Evolutionary conservation across 1,140 invertebrate species (phyloP).

Genomic region (Drosophila busckii): DNA sequence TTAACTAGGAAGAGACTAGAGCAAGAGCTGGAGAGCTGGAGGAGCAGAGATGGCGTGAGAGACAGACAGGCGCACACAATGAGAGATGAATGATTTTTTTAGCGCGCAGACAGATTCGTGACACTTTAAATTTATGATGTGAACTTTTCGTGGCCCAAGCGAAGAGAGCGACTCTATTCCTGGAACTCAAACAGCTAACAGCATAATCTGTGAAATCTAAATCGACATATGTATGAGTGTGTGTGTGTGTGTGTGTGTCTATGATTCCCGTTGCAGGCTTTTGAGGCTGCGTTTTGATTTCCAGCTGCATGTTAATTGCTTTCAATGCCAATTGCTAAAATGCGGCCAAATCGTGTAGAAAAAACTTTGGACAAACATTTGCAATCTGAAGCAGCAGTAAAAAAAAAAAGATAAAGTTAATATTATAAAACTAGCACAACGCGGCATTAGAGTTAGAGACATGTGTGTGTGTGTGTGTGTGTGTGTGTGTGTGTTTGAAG

Average conservation of each 20-base stretch:
- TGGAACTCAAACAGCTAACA: conserved; percentile 63
- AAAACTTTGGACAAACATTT: conserved; percentile 76
- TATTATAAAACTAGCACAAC: conserved; percentile 38
- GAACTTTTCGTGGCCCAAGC: conserved; percentile 61
- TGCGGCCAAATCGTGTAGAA: conserved; percentile 74
- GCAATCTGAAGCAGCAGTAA: conserved; percentile 12
- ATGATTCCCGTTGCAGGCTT: conserved; percentile 10
- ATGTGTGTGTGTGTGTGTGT: too few species aligned
- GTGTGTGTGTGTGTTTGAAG: too few species aligned
- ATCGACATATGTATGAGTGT: conserved; percentile 54
- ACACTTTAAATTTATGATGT: conserved; percentile 78
- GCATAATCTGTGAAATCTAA: conserved; percentile 70
- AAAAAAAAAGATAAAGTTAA: conserved; percentile 19
- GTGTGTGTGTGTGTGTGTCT: neutral
- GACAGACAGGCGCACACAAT: conserved; percentile 37
- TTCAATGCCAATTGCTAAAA: conserved; percentile 75
- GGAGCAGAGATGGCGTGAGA: neutral
- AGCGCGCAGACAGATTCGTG: conserved; percentile 74
- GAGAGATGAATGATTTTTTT: conserved; percentile 70
- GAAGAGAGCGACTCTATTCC: conserved; percentile 54
- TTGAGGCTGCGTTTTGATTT: conserved; percentile 9
- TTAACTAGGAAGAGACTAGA: conserved; percentile 4
- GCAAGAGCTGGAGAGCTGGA: neutral
- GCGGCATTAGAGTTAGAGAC: conserved; percentile 2
- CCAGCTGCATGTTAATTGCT: conserved; percentile 73